Evolutionary conservation across 1,140 invertebrate genomes (phyloP).

Genomic region (Cotesia typhae): DNA sequence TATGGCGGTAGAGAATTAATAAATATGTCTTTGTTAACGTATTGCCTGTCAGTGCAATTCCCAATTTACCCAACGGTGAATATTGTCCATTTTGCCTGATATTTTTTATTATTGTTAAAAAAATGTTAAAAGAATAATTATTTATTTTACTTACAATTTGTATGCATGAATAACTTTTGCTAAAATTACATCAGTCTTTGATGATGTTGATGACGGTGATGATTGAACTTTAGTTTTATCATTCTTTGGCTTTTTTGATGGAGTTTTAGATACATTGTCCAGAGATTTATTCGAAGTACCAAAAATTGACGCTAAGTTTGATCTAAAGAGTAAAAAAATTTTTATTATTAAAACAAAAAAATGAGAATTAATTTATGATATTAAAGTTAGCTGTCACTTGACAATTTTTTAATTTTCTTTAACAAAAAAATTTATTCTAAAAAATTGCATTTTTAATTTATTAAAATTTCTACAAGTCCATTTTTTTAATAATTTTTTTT

Average conservation of each 20-base stretch:
- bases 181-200: slow-evolving; percentile 53
- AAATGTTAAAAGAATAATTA: not conserved
- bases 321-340: slow-evolving; percentile 37
- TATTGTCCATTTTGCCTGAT: slow-evolving; percentile 56
- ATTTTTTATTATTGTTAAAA: slow-evolving; percentile 35
- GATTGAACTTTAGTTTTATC: slow-evolving; percentile 18
- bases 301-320: slow-evolving; percentile 55
- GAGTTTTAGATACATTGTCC: not conserved
- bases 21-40: slow-evolving; percentile 49
- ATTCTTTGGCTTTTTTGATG: not conserved
- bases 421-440: too few relatives aligned
- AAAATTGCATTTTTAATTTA: too few relatives aligned
- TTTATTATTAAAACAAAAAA: too few relatives aligned
- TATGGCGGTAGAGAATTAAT: slow-evolving; percentile 58
- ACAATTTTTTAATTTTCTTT: too few relatives aligned
- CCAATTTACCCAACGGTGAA: slow-evolving; percentile 52
- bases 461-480: too few relatives aligned
- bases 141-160: slow-evolving; percentile 49
- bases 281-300: slow-evolving; percentile 39
- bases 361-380: too few relatives aligned
- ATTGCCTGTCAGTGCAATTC: slow-evolving; percentile 58
- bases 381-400: too few relatives aligned
- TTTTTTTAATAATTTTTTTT: too few relatives aligned
- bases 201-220: slow-evolving; percentile 36
- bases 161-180: slow-evolving; percentile 57